phyloP scores from a whole-genome alignment of 2,113 vertebrate genomes.

The Panthera uncia region DNA sequence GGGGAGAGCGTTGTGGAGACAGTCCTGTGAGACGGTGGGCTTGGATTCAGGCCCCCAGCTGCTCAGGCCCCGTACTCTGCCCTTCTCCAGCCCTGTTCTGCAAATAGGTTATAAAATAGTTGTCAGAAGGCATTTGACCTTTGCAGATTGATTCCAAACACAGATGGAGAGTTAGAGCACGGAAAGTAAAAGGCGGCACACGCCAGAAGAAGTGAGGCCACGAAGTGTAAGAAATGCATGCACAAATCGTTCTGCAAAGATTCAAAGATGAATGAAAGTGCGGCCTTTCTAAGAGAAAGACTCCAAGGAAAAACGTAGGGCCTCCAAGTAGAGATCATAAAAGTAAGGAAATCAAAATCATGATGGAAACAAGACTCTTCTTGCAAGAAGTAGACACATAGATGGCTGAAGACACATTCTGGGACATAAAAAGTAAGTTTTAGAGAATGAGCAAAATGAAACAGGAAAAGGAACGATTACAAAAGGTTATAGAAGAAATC shows the following conservation, averaged over 20 bases:
- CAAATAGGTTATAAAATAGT: background rate
- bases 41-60: background rate
- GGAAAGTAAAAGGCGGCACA: background rate
- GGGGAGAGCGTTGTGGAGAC: background rate
- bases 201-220: accelerated
- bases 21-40: background rate
- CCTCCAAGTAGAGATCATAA: background rate
- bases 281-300: background rate
- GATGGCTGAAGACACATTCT: background rate
- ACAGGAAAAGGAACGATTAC: background rate
- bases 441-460: background rate
- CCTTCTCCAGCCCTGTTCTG: background rate
- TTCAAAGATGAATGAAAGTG: background rate
- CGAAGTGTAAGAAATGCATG: background rate
- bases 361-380: background rate
- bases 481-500: background rate
- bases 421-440: background rate
- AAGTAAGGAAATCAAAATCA: background rate
- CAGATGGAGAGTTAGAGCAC: background rate
- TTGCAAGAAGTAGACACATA: background rate
- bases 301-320: background rate
- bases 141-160: background rate
- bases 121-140: too few species aligned
- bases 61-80: accelerated
- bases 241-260: background rate